phyloP scores from a whole-genome alignment of 2,888 invertebrate species.

The Encarsia formosa region DNA sequence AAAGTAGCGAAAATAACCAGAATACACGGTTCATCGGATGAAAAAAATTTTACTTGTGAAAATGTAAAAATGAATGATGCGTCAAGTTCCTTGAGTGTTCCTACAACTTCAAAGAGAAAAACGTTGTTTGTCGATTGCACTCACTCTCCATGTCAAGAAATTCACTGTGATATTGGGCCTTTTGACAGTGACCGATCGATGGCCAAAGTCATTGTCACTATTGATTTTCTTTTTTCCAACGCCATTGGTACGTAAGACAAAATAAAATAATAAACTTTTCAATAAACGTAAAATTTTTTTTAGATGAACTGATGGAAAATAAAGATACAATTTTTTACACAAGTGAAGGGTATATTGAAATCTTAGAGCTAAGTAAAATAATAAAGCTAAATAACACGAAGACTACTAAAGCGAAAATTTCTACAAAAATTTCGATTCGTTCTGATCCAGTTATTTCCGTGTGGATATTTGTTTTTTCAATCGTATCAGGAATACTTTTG shows the following conservation, averaged over 20 bases:
- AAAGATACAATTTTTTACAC: conserved; percentile 48
- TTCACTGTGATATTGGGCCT: conserved; percentile 48
- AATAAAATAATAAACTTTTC: not conserved
- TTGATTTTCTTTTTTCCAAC: conserved; percentile 3
- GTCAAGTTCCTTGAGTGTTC: too few species aligned
- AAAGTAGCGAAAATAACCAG: conserved; percentile 31
- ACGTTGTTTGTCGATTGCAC: conserved; percentile 44
- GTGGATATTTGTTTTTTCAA: conserved; percentile 42
- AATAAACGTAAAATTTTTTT: conserved; percentile 1
- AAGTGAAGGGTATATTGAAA: conserved; percentile 40
- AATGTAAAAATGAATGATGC: too few species aligned
- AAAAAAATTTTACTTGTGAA: too few species aligned
- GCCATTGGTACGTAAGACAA: conserved; percentile 2
- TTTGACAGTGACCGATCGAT: conserved; percentile 10
- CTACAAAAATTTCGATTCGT: conserved; percentile 2
- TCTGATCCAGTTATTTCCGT: conserved; percentile 27
- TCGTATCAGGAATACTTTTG: conserved; percentile 40
- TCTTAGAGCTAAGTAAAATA: conserved; percentile 36
- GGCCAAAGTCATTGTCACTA: conserved; percentile 1
- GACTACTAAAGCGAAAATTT: conserved; percentile 2
- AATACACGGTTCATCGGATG: not conserved
- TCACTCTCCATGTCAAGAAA: conserved; percentile 40
- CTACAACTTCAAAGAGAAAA: not conserved
- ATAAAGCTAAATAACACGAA: conserved; percentile 25
- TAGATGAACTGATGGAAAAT: conserved; percentile 35